Evolutionary conservation across 2,113 vertebrate species (phyloP).

Genomic region (Elanus axillaris): DNA sequence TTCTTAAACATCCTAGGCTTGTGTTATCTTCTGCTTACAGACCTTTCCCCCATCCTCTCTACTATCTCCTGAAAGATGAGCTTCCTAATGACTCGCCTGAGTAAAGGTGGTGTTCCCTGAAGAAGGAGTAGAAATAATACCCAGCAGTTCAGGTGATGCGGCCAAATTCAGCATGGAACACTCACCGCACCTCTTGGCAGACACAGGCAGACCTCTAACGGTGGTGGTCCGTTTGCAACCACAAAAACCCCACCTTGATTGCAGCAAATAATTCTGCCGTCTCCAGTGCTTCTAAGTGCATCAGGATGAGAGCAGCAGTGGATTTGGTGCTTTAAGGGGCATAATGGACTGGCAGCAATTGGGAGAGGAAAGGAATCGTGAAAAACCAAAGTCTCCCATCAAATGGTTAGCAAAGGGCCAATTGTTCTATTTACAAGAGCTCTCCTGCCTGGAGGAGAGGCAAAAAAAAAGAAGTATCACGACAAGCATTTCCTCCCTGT

Average conservation of each 20-base stretch:
- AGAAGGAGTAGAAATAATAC: neutral
- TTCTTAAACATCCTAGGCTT: neutral
- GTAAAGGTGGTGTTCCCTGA: neutral
- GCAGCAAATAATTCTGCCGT: neutral
- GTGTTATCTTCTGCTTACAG: neutral
- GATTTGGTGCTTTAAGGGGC: neutral
- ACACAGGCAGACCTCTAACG: neutral
- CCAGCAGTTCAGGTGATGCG: neutral
- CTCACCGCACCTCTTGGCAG: neutral
- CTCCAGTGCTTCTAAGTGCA: neutral
- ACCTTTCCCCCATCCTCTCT: neutral
- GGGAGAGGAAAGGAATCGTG: constrained; percentile 4
- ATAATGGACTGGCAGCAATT: constrained; percentile 17
- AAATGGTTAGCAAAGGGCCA: constrained; percentile 63
- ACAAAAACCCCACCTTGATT: neutral
- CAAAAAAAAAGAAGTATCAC: constrained; percentile 36
- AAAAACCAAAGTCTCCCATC: constrained; percentile 50
- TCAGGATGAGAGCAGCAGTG: neutral
- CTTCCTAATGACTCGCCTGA: neutral
- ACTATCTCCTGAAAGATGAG: neutral
- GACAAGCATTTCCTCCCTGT: constrained; percentile 70
- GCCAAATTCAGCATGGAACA: neutral
- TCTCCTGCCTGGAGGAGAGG: constrained; percentile 65
- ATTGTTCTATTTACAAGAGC: constrained; percentile 71
- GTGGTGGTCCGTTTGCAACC: neutral